Conservation (phyloP, 1,140 invertebrate species). For the Ridgeia piscesae region DNA sequence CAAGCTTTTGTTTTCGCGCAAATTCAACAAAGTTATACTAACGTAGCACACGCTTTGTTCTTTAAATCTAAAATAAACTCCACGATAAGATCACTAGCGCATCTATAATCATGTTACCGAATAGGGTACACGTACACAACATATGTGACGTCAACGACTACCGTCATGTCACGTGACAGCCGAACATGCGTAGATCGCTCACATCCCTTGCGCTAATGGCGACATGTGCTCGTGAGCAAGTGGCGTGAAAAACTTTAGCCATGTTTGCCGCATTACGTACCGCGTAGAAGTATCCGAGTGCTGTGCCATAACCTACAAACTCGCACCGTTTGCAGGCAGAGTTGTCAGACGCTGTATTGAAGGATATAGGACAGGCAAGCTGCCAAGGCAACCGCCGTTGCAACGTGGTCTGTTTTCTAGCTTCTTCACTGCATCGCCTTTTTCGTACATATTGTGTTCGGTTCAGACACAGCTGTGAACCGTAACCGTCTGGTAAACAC, state of each 20-base stretch:
- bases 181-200: constrained; percentile 38
- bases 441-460: background rate
- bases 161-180: constrained; percentile 11
- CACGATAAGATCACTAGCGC: background rate
- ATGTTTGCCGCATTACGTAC: constrained; percentile 16
- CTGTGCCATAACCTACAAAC: background rate
- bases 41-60: background rate
- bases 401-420: background rate
- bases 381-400: background rate
- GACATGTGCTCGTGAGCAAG: constrained; percentile 44
- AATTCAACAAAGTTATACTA: background rate
- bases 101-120: background rate
- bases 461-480: background rate
- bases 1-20: background rate
- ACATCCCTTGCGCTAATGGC: constrained; percentile 41
- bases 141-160: constrained; percentile 1
- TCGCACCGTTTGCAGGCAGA: background rate
- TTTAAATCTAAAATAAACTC: background rate
- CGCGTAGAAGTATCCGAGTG: constrained; percentile 20
- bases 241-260: constrained; percentile 10
- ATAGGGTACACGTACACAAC: background rate
- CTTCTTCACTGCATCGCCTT: background rate
- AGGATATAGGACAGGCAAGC: background rate
- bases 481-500: background rate
- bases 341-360: background rate